phyloP scores from a whole-genome alignment of 2,888 invertebrate species.

The Drosophila aldrichi region DNA sequence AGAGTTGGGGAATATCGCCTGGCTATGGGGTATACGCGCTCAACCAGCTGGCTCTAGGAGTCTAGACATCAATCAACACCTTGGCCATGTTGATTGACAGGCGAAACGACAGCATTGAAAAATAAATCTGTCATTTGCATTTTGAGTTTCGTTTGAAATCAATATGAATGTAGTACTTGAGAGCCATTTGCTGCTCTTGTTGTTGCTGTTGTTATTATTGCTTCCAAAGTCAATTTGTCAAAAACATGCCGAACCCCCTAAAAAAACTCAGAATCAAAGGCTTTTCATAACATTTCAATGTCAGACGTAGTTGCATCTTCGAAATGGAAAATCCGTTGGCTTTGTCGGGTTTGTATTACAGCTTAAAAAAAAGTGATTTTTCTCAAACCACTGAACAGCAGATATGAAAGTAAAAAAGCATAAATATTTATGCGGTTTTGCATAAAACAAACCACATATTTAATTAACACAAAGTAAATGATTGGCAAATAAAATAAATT shows the following conservation, averaged over 20 bases:
- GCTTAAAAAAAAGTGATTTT: constrained; percentile 66
- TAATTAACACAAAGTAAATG: constrained; percentile 80
- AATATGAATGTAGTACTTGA: constrained; percentile 72
- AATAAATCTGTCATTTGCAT: constrained; percentile 81
- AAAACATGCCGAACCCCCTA: constrained; percentile 48
- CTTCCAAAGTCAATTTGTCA: constrained; percentile 76
- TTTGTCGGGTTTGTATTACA: constrained; percentile 29
- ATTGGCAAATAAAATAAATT: constrained; percentile 68
- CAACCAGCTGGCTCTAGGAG: constrained; percentile 35
- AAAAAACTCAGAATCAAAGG: constrained; percentile 37
- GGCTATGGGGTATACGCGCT: constrained; percentile 8
- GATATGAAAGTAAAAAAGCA: constrained; percentile 22
- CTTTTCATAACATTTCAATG: constrained; percentile 43
- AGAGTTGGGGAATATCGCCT: constrained; percentile 10
- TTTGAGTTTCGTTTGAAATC: constrained; percentile 72
- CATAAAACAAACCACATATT: constrained; percentile 63
- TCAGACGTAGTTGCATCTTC: constrained; percentile 9
- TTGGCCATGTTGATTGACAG: constrained; percentile 75
- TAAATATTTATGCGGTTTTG: constrained; percentile 49
- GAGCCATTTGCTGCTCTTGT: constrained; percentile 42
- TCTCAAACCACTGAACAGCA: constrained; percentile 23
- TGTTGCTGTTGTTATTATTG: constrained; percentile 51
- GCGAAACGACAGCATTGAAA: constrained; percentile 67
- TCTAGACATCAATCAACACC: constrained; percentile 79
- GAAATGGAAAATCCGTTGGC: constrained; percentile 42